Base-by-base conservation (phyloP, 2,113 vertebrate species). In the Eubucco bourcierii region DNA sequence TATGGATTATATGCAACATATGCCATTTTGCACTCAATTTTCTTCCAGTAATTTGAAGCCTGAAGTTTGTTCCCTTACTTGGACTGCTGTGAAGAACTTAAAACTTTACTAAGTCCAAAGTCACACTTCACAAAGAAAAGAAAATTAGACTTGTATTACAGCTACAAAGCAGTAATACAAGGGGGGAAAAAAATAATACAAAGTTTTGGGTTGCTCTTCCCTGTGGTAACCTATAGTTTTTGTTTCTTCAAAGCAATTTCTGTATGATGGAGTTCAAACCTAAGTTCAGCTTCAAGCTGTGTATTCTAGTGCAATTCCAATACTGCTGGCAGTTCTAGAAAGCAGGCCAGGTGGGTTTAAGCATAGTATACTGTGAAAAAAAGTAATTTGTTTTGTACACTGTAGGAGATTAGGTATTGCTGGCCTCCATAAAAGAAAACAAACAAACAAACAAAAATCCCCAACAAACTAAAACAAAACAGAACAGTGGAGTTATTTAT, bases 261-360 rank as follows among this genome's bases (percentile, higher is more conserved):
- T 94, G 10, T 73, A 66, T 71, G 67, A 90, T 90, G 67, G 82
- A 90, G 77, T 94, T 95, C 92, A 93, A 63, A 28, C 44, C 20
- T 25, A 73, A 91, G 66, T 92, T 95, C 93, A 92, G 52, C 68
- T 92, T 97, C 92, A 96, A 92, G 68, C 71, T 95, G 82, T 64
- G 81, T 52, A 34, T 74, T 73, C 84, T 67, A 87, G 55, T 63
- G 52, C 14, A 75, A 91, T 90, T 90, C 47, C 50, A 87, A 55
- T 80, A 83, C 44, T 80, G 27, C 77, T 84, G 53, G 59, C 56
- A 67, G 33, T 92, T 90, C 73, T 94, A 70, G 90, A 95, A 92
- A 78, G 34, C 24, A 87, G 77, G 59, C 59, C 61, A 50, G 59
- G 18, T 80, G 37, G 19, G 7, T 85, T 92, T 93, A 80, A 87